Conservation (phyloP, 1,140 invertebrate species). For the Arion vulgaris region DNA sequence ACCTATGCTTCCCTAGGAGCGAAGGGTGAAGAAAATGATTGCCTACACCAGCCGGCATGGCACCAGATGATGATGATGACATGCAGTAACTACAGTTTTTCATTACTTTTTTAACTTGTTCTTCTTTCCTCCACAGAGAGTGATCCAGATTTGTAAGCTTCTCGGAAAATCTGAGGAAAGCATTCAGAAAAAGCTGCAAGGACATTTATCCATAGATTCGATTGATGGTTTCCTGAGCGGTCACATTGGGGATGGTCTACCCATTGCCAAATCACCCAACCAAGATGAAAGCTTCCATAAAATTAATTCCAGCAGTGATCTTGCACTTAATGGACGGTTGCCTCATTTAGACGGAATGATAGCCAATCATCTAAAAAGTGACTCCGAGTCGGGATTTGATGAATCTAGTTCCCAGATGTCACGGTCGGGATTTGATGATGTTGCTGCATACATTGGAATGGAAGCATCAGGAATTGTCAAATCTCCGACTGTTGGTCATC, state of each 20-base stretch:
- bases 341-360: conserved; percentile 22
- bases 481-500: conserved; percentile 57
- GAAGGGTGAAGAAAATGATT: no score
- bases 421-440: conserved; percentile 66
- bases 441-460: conserved; percentile 52
- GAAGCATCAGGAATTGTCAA: conserved; percentile 53
- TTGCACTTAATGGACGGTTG: conserved; percentile 33
- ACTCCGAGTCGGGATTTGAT: conserved; percentile 72
- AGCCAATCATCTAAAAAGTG: conserved; percentile 60
- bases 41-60: no score
- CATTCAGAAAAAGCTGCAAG: conserved; percentile 67
- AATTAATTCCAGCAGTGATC: conserved; percentile 20
- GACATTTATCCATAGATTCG: conserved; percentile 65
- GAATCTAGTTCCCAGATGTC: conserved; percentile 63
- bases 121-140: conserved; percentile 49
- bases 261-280: conserved; percentile 26
- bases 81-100: no score
- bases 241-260: conserved; percentile 42
- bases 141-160: conserved; percentile 64
- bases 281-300: conserved; percentile 8
- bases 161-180: conserved; percentile 68
- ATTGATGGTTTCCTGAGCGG: conserved; percentile 53
- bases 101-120: no score
- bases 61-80: no score
- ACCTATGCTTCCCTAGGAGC: no score